Evolutionary conservation across 2,888 invertebrate species (phyloP).

Genomic region (Phengaris arion): DNA sequence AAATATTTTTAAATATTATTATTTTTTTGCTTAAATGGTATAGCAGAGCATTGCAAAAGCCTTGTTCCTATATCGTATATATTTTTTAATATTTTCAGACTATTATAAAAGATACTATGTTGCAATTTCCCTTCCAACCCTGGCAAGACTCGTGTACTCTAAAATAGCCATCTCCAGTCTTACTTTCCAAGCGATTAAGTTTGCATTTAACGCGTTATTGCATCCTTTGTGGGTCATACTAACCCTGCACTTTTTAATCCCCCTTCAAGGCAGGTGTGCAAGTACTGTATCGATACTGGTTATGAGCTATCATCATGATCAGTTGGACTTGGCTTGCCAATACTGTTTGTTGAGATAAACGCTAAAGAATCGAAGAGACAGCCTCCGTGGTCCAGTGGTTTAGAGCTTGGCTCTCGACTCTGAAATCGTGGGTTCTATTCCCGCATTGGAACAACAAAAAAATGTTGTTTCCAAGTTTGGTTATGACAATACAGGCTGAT

Average conservation of each 20-base stretch:
- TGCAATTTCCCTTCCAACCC: slow-evolving; percentile 17
- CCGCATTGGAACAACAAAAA: too few relatives aligned
- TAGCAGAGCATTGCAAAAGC: too few relatives aligned
- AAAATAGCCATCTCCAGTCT: slow-evolving; percentile 31
- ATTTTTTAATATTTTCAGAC: too few relatives aligned
- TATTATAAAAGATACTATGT: neutral
- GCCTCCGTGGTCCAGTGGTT: too few relatives aligned
- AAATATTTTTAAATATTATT: too few relatives aligned
- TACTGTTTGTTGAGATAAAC: neutral
- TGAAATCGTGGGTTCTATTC: too few relatives aligned
- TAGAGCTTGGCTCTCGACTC: too few relatives aligned
- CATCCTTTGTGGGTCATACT: slow-evolving; percentile 40
- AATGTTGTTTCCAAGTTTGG: too few relatives aligned
- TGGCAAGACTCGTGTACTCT: slow-evolving; percentile 21
- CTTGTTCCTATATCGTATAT: too few relatives aligned
- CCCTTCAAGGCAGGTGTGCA: slow-evolving; percentile 7
- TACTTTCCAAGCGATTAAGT: slow-evolving; percentile 40
- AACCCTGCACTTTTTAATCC: slow-evolving; percentile 16
- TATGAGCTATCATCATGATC: neutral
- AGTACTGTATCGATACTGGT: neutral
- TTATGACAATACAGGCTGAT: too few relatives aligned
- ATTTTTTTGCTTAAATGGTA: too few relatives aligned
- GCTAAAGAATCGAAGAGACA: too few relatives aligned
- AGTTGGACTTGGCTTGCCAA: neutral
- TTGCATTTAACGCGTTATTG: slow-evolving; percentile 41